Percentiles rank a stretch among this genome's conserved stretches.
Evolutionary conservation across 2,113 vertebrate species (phyloP).

Genomic region (Dicentrarchus labrax): DNA sequence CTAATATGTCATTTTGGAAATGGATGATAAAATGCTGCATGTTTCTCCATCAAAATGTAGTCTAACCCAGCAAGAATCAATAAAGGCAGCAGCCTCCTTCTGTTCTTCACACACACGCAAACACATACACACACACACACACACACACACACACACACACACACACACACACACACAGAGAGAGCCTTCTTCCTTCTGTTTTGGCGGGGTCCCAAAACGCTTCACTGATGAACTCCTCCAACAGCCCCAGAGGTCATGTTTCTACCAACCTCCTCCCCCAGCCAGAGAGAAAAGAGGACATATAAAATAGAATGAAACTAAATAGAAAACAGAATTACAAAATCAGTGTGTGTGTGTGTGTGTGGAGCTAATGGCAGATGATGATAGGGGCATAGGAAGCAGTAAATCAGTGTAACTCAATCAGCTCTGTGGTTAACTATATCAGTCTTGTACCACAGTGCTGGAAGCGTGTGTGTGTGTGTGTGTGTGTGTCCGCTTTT

Average conservation of each 20-base stretch:
- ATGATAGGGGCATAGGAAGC: slow-evolving; percentile 52
- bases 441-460: slow-evolving; percentile 40
- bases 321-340: slow-evolving; percentile 40
- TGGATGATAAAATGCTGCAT: background rate
- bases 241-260: slow-evolving; percentile 19
- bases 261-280: slow-evolving; percentile 14
- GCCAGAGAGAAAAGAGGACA: background rate
- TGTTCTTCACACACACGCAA: background rate
- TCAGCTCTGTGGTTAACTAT: slow-evolving; percentile 55
- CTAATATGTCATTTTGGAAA: background rate
- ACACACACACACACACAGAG: too few species aligned
- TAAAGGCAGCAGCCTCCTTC: background rate
- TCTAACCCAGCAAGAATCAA: background rate
- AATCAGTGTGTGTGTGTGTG: slow-evolving; percentile 20
- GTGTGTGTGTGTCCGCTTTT: background rate
- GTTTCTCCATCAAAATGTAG: background rate
- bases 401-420: slow-evolving; percentile 60
- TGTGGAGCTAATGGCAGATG: slow-evolving; percentile 32
- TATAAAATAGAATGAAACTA: slow-evolving; percentile 28
- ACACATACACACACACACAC: background rate
- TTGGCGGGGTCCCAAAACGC: slow-evolving; percentile 16
- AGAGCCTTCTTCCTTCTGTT: background rate
- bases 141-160: background rate
- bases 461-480: background rate
- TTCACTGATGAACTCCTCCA: slow-evolving; percentile 31